These are phyloP conservation scores for Aphis craccivora DNA, from an alignment of 1,140 invertebrate species.

Conservation along the genomic window DNA sequence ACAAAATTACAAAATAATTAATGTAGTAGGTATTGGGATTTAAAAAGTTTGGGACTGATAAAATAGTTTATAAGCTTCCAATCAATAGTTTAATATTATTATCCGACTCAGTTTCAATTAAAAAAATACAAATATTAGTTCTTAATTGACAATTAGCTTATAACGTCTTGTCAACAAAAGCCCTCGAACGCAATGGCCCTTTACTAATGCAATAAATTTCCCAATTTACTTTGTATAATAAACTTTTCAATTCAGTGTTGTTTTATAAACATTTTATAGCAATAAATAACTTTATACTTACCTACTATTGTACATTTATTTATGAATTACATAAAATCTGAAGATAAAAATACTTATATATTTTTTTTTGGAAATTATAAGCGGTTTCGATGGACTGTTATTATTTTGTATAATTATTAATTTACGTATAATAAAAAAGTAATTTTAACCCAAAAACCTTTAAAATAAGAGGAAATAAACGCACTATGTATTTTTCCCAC, in stretches of 20 bases:
- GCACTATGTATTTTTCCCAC: constrained; percentile 23
- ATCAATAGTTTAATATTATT: neutral
- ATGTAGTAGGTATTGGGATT: neutral
- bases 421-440: neutral
- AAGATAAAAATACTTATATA: neutral
- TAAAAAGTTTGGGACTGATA: neutral
- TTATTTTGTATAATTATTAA: neutral
- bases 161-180: neutral
- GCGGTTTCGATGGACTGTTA: neutral
- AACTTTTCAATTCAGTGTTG: neutral
- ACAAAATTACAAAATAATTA: neutral
- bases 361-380: neutral
- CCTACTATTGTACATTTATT: neutral
- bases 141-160: neutral
- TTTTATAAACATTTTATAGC: neutral
- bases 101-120: neutral
- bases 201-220: neutral
- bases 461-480: constrained; percentile 14
- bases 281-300: too few species aligned
- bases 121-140: neutral
- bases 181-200: too few species aligned
- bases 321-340: neutral
- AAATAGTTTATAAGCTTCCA: neutral
- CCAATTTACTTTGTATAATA: neutral
- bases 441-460: neutral